A percentile compares a stretch with the other conserved stretches of the same genome.
Evolutionary conservation across 2,113 vertebrate genomes (phyloP).

Genomic region (Antechinus flavipes): DNA sequence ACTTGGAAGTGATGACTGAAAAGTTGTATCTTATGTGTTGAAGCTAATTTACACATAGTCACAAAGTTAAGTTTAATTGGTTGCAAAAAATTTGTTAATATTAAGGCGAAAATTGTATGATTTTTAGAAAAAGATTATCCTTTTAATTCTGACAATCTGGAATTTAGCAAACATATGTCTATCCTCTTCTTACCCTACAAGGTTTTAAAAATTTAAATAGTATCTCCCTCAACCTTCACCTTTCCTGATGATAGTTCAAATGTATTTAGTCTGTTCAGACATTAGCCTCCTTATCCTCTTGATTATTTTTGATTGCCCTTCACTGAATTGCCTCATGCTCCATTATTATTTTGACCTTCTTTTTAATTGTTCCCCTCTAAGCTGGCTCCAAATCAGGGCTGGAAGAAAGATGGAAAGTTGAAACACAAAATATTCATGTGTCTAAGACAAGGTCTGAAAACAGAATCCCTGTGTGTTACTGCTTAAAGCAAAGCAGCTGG

Average conservation of each 20-base stretch:
- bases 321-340: background rate
- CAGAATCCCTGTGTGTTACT: background rate
- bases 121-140: background rate
- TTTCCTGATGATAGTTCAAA: slow-evolving; percentile 5
- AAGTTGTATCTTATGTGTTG: background rate
- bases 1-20: background rate
- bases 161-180: background rate
- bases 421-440: background rate
- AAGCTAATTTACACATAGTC: background rate
- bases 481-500: background rate
- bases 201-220: background rate
- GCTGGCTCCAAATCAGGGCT: background rate
- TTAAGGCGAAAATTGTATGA: background rate
- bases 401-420: background rate
- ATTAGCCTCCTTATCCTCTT: background rate
- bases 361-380: background rate
- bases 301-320: slow-evolving; percentile 2
- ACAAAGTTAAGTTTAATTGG: background rate
- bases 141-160: background rate
- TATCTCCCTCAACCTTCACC: background rate
- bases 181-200: background rate
- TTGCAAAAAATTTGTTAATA: background rate
- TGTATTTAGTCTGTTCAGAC: background rate
- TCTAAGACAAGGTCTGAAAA: background rate
- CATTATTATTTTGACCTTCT: slow-evolving; percentile 2